These are phyloP conservation scores for Noctua comes DNA, from an alignment of 2,888 invertebrate genomes.

Conservation along the genomic window DNA sequence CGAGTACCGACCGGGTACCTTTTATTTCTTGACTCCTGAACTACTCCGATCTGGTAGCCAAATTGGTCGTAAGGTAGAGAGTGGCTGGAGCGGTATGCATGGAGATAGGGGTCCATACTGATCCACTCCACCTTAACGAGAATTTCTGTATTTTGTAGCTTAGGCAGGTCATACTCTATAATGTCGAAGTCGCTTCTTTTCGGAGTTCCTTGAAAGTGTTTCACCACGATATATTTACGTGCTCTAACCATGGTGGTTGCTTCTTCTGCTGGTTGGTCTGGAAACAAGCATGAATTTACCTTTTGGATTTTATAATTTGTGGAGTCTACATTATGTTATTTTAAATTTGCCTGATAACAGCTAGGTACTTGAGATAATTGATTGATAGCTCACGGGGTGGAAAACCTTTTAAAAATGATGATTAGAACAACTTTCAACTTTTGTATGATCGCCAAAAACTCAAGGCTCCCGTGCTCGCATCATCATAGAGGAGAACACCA, in stretches of 20 bases:
- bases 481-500: background rate
- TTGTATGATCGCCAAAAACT: background rate
- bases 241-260: slow-evolving; percentile 8
- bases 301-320: background rate
- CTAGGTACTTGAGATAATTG: background rate
- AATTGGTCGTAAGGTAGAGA: slow-evolving; percentile 31
- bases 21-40: slow-evolving; percentile 20
- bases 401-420: background rate
- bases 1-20: slow-evolving; percentile 19
- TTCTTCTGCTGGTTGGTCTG: background rate
- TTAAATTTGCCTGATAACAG: background rate
- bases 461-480: too few relatives aligned
- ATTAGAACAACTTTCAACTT: background rate
- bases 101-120: slow-evolving; percentile 26
- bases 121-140: slow-evolving; percentile 40
- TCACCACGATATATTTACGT: slow-evolving; percentile 3
- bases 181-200: background rate
- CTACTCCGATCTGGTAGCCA: slow-evolving; percentile 21
- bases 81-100: background rate
- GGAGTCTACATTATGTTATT: background rate
- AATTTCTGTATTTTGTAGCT: background rate
- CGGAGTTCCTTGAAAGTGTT: background rate
- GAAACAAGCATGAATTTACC: background rate
- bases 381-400: too few relatives aligned
- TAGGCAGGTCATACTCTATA: background rate